These are phyloP conservation scores for Hepsetus odoe DNA, from an alignment of 2,113 vertebrate species.

Conservation along the genomic window DNA sequence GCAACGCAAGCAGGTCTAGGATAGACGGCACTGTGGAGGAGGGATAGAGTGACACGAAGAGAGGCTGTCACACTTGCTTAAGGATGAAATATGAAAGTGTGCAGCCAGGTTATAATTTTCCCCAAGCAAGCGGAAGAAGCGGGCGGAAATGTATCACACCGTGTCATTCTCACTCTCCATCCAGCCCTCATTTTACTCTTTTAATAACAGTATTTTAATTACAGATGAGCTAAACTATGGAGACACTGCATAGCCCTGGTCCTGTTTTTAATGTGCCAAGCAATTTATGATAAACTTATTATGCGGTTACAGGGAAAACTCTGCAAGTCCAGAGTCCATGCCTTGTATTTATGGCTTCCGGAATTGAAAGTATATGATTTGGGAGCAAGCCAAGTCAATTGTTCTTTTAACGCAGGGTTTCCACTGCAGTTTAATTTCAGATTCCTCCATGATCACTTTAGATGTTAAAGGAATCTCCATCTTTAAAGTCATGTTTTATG, in stretches of 20 bases:
- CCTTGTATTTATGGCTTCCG: background rate
- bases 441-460: no score
- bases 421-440: no score
- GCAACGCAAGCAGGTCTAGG: slow-evolving; percentile 62
- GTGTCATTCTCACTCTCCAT: slow-evolving; percentile 28
- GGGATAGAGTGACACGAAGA: slow-evolving; percentile 67
- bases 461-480: no score
- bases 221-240: slow-evolving; percentile 40
- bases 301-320: no score
- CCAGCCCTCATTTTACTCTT: slow-evolving; percentile 17
- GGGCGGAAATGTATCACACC: slow-evolving; percentile 71
- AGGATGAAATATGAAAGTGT: slow-evolving; percentile 81
- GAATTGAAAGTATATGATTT: no score
- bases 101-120: slow-evolving; percentile 82
- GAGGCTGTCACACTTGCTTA: slow-evolving; percentile 80
- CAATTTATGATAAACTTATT: slow-evolving; percentile 64
- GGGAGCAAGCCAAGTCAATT: background rate
- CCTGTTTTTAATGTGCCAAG: slow-evolving; percentile 64
- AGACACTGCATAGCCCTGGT: slow-evolving; percentile 14
- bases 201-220: slow-evolving; percentile 55
- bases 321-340: background rate
- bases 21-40: slow-evolving; percentile 51
- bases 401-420: no score
- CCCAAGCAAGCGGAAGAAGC: slow-evolving; percentile 71
- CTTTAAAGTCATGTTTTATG: background rate